Evolutionary conservation across 2,113 vertebrate genomes (phyloP).

Genomic region (Equus quagga): DNA sequence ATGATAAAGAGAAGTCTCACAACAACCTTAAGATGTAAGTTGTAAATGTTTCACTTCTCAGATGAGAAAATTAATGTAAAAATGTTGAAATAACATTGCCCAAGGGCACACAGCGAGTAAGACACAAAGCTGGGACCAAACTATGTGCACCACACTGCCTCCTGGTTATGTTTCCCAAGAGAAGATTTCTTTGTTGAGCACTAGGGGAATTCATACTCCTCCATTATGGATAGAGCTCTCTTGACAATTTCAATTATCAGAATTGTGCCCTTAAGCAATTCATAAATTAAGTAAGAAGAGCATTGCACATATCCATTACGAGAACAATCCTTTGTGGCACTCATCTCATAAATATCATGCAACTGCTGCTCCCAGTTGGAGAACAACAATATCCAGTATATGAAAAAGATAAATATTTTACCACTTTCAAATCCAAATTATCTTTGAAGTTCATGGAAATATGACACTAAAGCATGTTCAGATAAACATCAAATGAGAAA

Average conservation of each 20-base stretch:
- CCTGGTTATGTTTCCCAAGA: neutral
- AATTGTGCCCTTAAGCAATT: constrained; percentile 19
- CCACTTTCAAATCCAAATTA: neutral
- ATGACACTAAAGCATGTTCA: neutral
- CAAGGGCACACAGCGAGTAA: neutral
- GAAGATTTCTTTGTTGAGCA: neutral
- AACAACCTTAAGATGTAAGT: neutral
- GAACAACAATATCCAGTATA: neutral
- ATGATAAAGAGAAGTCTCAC: neutral
- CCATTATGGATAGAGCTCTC: neutral
- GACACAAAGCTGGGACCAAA: neutral
- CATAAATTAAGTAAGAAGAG: constrained; percentile 54
- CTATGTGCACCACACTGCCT: neutral
- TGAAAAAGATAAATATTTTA: constrained; percentile 40
- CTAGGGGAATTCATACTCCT: neutral
- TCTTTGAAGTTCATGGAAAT: neutral
- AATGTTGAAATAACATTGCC: neutral
- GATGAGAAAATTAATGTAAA: neutral
- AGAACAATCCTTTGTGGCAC: neutral
- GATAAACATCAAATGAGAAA: neutral
- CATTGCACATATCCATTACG: neutral
- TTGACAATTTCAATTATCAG: constrained; percentile 58
- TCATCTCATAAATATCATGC: constrained; percentile 27
- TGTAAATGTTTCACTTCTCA: neutral
- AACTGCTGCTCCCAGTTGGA: neutral